Evolutionary conservation across 1,140 invertebrate species (phyloP), one percentile per base, ranked within the genome.

Genomic region (Tetragonula clypearis): DNA sequence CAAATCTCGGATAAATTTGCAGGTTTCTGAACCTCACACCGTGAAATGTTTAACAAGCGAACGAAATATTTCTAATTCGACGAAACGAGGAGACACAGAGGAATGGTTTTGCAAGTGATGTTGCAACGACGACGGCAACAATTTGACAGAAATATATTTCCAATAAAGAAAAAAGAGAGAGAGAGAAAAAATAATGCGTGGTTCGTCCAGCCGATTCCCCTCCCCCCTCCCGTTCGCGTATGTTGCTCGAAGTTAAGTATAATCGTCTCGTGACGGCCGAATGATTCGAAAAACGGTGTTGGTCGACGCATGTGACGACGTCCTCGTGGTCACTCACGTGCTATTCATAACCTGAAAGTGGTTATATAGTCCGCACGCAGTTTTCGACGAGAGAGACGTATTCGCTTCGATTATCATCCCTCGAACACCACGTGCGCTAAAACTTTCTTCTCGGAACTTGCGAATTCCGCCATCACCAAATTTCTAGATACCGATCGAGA

Each of bases 261-360:
- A 86, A 86, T 79, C 79, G 75, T 90, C 89, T 91, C 86, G 89
- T 92, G 92, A 93, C 89, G 90, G 69, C 49, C 77, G 72, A 80
- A 73, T 53, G 84, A 68, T 73, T 81, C 75, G 81, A 72, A 86
- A 81, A 35, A 72, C 53, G 77, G 62, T 49, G 6, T 82, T 79
- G 82, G 88, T 49, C 80, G 89, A 86, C 30, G 86, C 92, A 90
- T 93, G 92, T 92, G 92, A 93, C 90, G 84, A 65, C 80, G 62
- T 41, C 74, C 93, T 93, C 93, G 92, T 93, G 92, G 91, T 89
- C 90, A 92, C 92, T 93, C 92, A 92, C 93, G 92, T 92, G 92
- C 93, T 93, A 93, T 93, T 93, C 92, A 92, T 93, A 93, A 93
- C 92, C 85, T 58, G 82, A 82, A 58, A 8, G 62, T 49, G 85